Evolutionary conservation across 2,113 vertebrate genomes (phyloP).

Genomic region (Numida meleagris): DNA sequence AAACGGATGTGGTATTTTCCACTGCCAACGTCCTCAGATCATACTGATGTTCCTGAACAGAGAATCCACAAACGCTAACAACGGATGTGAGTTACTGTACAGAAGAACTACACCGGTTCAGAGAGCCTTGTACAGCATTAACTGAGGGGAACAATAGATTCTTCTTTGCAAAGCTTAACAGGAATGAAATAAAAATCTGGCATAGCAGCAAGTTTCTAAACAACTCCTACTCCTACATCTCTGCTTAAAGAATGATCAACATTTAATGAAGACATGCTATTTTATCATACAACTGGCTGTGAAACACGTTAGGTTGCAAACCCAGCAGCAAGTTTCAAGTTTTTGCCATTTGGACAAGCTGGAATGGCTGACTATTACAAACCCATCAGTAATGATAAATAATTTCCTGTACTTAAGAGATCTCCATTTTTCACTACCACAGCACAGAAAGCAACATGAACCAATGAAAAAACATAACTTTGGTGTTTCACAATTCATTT

Average conservation of each 20-base stretch:
- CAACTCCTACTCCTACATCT: background rate
- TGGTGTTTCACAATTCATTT: background rate
- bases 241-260: background rate
- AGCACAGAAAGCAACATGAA: background rate
- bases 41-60: background rate
- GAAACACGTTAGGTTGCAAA: background rate
- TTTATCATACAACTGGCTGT: background rate
- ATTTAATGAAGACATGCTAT: background rate
- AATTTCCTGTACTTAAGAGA: background rate
- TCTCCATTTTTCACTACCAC: background rate
- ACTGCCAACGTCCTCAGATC: background rate
- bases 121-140: background rate
- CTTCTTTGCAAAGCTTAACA: background rate
- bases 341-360: background rate
- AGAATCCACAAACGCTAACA: background rate
- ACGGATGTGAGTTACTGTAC: background rate
- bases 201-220: background rate
- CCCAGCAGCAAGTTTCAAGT: rapidly evolving
- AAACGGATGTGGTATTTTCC: background rate
- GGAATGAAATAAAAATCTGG: background rate
- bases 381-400: background rate
- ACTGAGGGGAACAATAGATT: rapidly evolving
- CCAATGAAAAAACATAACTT: background rate
- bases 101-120: background rate
- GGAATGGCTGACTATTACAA: background rate